These are phyloP conservation scores for Chorisops tibialis DNA, from an alignment of 2,888 invertebrate genomes.

Conservation along the genomic window DNA sequence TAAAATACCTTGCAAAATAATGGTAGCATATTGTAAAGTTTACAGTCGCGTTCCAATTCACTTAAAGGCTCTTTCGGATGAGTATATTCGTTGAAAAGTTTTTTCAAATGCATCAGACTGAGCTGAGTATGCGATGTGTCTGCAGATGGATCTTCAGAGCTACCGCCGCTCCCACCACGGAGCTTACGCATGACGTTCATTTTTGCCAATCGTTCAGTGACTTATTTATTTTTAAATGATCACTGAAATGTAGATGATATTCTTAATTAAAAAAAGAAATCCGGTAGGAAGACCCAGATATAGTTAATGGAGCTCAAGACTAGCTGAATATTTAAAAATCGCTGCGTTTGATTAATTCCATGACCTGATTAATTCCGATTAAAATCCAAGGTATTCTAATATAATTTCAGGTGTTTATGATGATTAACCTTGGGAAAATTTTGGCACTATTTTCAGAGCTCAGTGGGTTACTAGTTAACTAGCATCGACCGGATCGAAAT, in stretches of 20 bases:
- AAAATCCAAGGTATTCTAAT: no score
- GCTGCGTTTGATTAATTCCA: no score
- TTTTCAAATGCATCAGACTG: slow-evolving; percentile 93
- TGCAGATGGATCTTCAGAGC: slow-evolving; percentile 55
- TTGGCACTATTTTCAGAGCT: no score
- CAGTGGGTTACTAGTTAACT: no score
- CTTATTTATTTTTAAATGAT: slow-evolving; percentile 1
- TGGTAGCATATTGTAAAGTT: slow-evolving; percentile 95
- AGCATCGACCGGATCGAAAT: no score
- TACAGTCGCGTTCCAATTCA: slow-evolving; percentile 83
- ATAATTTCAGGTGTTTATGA: no score
- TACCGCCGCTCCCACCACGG: slow-evolving; percentile 61
- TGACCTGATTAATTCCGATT: no score
- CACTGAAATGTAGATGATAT: slow-evolving; percentile 12
- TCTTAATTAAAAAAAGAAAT: no score
- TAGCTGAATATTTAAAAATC: no score
- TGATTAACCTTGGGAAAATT: no score
- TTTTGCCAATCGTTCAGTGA: slow-evolving; percentile 33
- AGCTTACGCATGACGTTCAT: slow-evolving; percentile 95
- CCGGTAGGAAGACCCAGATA: no score
- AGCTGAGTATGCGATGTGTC: slow-evolving; percentile 78
- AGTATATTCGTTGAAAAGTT: slow-evolving; percentile 91
- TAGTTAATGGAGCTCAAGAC: no score
- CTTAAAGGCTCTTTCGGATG: slow-evolving; percentile 79
- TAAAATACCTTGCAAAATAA: slow-evolving; percentile 90